These are phyloP conservation scores for Enoplosus armatus DNA, from an alignment of 2,797 vertebrate species.

Conservation along the genomic window DNA sequence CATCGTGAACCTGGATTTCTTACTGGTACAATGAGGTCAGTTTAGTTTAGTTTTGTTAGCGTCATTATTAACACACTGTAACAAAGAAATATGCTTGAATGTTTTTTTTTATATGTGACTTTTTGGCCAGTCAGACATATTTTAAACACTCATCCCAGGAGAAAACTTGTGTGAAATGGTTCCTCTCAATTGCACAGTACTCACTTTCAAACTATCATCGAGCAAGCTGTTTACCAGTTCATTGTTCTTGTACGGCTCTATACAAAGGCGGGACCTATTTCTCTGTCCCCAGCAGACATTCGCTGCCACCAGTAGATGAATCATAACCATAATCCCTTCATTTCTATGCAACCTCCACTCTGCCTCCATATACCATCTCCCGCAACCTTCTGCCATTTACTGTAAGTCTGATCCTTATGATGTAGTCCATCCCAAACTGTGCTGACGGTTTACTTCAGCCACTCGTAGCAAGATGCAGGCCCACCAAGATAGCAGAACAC, in stretches of 20 bases:
- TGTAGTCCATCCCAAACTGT: constrained; percentile 29
- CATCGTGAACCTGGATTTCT: neutral
- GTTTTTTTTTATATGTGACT: neutral
- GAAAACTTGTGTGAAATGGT: neutral
- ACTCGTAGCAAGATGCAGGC: constrained; percentile 1
- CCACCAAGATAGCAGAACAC: constrained; percentile 28
- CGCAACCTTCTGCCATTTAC: constrained; percentile 44
- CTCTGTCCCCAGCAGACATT: constrained; percentile 36
- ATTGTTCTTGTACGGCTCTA: constrained; percentile 13
- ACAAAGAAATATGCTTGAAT: neutral
- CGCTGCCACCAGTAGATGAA: constrained; percentile 41
- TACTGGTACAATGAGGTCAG: neutral
- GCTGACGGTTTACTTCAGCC: constrained; percentile 41
- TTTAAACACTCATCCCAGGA: constrained; percentile 3
- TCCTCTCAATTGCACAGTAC: constrained; percentile 6
- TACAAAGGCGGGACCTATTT: constrained; percentile 34
- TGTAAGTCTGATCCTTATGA: constrained; percentile 25
- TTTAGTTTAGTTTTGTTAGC: neutral
- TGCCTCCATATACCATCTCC: constrained; percentile 31
- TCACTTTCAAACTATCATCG: constrained; percentile 10
- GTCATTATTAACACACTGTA: neutral
- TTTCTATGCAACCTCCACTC: constrained; percentile 47
- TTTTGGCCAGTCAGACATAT: neutral
- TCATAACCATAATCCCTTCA: constrained; percentile 61
- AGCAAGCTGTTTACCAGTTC: constrained; percentile 24